Conservation (phyloP, 2,113 vertebrate genomes). For the Acinonyx jubatus region DNA sequence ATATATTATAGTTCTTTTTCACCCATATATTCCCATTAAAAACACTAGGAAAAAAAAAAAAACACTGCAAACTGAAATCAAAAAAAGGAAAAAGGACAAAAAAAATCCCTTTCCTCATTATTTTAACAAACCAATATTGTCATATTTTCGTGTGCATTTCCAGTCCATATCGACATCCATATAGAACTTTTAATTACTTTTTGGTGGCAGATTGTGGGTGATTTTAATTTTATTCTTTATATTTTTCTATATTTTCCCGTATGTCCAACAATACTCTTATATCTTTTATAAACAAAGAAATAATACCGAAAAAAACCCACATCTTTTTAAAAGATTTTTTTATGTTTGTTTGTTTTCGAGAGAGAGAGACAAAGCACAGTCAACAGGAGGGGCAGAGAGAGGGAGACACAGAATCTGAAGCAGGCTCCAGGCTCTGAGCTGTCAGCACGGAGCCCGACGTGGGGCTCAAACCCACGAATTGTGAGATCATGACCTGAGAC, state of each 20-base stretch:
- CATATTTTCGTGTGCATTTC: neutral
- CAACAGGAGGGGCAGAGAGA: no score
- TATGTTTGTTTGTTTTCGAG: no score
- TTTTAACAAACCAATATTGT: neutral
- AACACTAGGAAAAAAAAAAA: neutral
- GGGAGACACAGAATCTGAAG: no score
- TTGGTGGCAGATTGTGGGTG: neutral
- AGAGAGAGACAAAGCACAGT: no score
- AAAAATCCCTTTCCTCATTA: neutral
- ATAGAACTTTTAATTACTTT: neutral
- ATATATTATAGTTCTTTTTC: neutral
- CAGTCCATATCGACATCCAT: neutral
- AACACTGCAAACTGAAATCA: neutral
- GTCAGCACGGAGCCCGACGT: no score
- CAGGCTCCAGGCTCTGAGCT: no score
- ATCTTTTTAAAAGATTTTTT: neutral
- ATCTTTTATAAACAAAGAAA: neutral
- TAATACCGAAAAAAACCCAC: neutral
- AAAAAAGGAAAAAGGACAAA: neutral
- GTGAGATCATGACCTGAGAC: no score
- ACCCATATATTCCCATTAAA: neutral
- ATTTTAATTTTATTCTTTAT: neutral
- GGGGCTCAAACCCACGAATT: no score
- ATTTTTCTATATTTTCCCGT: neutral
- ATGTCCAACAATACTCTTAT: neutral